Evolutionary conservation across 2,888 invertebrate species (phyloP).

Genomic region (Andricus curvator): DNA sequence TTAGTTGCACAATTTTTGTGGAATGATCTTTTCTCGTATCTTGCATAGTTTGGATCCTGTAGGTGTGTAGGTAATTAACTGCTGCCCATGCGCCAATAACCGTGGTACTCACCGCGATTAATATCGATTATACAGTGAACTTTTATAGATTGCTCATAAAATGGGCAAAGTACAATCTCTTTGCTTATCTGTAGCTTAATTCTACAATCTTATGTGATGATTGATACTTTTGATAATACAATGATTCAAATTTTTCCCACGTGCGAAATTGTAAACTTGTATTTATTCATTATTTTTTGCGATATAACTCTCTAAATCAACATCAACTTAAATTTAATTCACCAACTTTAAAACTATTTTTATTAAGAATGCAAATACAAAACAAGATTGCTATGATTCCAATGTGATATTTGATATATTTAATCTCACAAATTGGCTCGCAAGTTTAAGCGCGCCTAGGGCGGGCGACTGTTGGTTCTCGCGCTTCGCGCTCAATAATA

Average conservation of each 20-base stretch:
- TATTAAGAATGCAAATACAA: too few species aligned
- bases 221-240: background rate
- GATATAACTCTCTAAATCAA: background rate
- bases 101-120: conserved; percentile 8
- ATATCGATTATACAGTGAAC: conserved; percentile 18
- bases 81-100: background rate
- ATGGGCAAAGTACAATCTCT: background rate
- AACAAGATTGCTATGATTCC: too few species aligned
- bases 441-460: too few species aligned
- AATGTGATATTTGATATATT: too few species aligned
- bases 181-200: background rate
- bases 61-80: conserved; percentile 11
- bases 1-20: too few species aligned
- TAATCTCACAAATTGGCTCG: too few species aligned
- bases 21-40: too few species aligned
- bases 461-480: too few species aligned
- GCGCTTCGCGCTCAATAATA: too few species aligned
- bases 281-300: background rate
- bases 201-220: background rate
- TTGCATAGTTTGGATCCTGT: too few species aligned
- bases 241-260: background rate
- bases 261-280: background rate
- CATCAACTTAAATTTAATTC: too few species aligned
- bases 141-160: background rate
- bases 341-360: too few species aligned